These are phyloP conservation scores for Diplodus puntazzo DNA, from an alignment of 2,797 vertebrate genomes.

Conservation along the genomic window DNA sequence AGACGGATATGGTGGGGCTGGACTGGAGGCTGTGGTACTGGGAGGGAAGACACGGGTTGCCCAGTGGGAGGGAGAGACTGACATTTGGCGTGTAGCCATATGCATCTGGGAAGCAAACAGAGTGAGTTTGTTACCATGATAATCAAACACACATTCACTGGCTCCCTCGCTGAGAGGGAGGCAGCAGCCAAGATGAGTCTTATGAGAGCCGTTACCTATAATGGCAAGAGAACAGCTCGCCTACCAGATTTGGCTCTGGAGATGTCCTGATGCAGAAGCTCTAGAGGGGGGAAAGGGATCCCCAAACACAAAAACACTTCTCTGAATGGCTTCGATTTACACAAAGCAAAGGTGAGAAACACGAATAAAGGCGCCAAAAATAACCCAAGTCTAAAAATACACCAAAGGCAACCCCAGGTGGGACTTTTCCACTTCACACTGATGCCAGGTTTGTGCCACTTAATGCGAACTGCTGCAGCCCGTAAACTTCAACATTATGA, in stretches of 20 bases:
- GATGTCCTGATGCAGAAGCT: constrained; percentile 9
- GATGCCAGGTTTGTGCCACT: constrained; percentile 51
- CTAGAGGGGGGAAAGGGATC: background rate
- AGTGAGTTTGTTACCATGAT: constrained; percentile 59
- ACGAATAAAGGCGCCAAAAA: constrained; percentile 70
- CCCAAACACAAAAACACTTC: constrained; percentile 33
- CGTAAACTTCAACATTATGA: constrained; percentile 51
- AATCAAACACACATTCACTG: constrained; percentile 69
- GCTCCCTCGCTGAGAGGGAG: constrained; percentile 31
- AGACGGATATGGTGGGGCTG: constrained; percentile 87
- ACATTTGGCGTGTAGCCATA: constrained; percentile 90
- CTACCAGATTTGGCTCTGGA: constrained; percentile 42
- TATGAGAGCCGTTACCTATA: constrained; percentile 57
- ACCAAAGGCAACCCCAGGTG: constrained; percentile 54
- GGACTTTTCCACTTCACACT: constrained; percentile 21
- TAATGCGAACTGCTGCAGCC: constrained; percentile 40
- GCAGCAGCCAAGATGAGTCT: constrained; percentile 50
- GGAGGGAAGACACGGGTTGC: constrained; percentile 88
- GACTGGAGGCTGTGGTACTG: constrained; percentile 93
- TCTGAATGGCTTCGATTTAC: constrained; percentile 43
- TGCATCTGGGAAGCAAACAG: constrained; percentile 88
- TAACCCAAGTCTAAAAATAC: constrained; percentile 69
- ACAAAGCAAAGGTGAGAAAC: constrained; percentile 62
- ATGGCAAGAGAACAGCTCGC: constrained; percentile 43
- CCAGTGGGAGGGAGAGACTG: constrained; percentile 88